A percentile compares a stretch with the other conserved stretches of the same genome.
These are phyloP conservation scores for Elysia crispata DNA, from an alignment of 2,888 invertebrate genomes.

Conservation along the genomic window DNA sequence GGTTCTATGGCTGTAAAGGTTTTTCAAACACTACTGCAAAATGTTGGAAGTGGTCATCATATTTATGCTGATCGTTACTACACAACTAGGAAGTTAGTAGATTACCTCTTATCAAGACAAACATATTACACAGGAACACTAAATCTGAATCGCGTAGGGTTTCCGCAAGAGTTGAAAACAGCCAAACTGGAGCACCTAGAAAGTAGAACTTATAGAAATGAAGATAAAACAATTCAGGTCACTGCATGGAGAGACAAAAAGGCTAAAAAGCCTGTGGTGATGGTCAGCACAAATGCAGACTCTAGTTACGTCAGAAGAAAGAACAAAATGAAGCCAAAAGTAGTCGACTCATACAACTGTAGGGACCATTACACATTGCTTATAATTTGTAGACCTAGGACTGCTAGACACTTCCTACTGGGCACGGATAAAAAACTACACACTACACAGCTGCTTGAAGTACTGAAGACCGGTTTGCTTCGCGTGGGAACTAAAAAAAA, in stretches of 20 bases:
- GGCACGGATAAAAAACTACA: no score
- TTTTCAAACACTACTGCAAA: neutral
- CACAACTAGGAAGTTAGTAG: neutral
- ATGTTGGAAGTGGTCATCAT: conserved; percentile 9
- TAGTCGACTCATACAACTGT: no score
- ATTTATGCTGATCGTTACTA: conserved; percentile 20
- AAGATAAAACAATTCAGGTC: neutral
- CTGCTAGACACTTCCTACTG: no score
- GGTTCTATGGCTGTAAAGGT: neutral
- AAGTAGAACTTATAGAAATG: neutral
- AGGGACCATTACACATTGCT: no score
- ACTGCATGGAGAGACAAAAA: conserved; percentile 18
- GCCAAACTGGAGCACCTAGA: neutral
- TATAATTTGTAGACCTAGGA: no score
- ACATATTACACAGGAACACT: conserved; percentile 12
- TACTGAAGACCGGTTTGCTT: no score
- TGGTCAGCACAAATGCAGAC: no score
- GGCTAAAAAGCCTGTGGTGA: conserved; percentile 10
- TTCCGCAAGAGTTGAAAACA: conserved; percentile 13
- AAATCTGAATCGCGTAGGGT: neutral
- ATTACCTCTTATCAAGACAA: neutral
- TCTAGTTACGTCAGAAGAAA: no score
- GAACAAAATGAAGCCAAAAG: no score
- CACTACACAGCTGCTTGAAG: no score
- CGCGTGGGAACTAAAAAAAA: neutral